Evolutionary conservation across 2,113 vertebrate genomes (phyloP).

Genomic region (Rhombomys opimus): DNA sequence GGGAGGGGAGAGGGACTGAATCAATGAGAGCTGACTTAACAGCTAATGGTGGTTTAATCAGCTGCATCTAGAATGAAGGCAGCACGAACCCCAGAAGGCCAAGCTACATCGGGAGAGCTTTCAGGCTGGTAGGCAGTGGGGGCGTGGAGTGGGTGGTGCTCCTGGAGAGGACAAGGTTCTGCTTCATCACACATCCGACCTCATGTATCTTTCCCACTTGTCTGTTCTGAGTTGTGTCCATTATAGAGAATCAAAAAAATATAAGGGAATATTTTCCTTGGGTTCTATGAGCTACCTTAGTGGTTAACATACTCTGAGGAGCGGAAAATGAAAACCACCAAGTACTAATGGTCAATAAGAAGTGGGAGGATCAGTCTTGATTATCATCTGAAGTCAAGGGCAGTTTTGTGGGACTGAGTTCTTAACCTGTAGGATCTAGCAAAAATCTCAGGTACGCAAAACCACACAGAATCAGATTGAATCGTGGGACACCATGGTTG

Average conservation of each 20-base stretch:
- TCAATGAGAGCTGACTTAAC: neutral
- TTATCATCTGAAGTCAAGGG: neutral
- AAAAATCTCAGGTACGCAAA: neutral
- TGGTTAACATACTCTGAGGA: neutral
- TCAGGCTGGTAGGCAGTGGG: neutral
- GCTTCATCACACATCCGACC: fast-evolving
- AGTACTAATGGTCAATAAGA: neutral
- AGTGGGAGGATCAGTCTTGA: neutral
- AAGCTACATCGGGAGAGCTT: too few relatives aligned
- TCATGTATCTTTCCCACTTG: neutral
- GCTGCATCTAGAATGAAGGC: neutral
- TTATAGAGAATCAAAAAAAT: neutral
- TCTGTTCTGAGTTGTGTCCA: neutral
- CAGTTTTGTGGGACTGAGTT: neutral
- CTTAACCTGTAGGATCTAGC: neutral
- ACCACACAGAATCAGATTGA: neutral
- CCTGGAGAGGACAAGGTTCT: neutral
- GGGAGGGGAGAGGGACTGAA: neutral
- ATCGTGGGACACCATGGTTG: neutral
- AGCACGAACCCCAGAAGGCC: neutral
- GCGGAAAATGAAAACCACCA: neutral
- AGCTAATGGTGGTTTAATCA: neutral
- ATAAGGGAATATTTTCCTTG: neutral
- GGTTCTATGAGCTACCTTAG: neutral
- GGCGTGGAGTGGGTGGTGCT: neutral